phyloP scores from a whole-genome alignment of 2,797 vertebrate species.

The Smutsia temminckii region DNA sequence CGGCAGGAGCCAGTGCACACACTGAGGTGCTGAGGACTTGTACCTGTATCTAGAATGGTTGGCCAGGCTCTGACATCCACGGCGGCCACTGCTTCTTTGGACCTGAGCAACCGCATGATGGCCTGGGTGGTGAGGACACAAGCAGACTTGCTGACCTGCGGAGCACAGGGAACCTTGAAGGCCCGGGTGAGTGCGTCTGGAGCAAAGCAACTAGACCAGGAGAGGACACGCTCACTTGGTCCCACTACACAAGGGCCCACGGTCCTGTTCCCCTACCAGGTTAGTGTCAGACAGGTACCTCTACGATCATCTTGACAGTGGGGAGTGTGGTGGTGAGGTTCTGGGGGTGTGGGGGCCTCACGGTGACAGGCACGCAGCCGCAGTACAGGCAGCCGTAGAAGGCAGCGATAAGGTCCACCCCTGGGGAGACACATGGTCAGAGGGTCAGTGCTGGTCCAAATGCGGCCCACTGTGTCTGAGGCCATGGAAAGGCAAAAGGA shows the following conservation, averaged over 20 bases:
- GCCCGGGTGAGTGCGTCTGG: neutral
- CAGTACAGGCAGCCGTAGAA: slow-evolving; percentile 98
- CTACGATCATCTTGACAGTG: slow-evolving; percentile 98
- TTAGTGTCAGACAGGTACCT: slow-evolving; percentile 84
- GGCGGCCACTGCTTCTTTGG: slow-evolving; percentile 95
- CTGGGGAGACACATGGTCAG: slow-evolving; percentile 77
- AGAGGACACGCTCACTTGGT: neutral
- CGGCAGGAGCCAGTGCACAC: neutral
- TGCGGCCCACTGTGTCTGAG: fast-evolving
- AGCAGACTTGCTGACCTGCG: slow-evolving; percentile 95
- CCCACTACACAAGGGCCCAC: fast-evolving
- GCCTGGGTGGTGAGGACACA: slow-evolving; percentile 97
- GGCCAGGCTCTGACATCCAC: slow-evolving; percentile 97
- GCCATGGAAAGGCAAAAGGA: fast-evolving
- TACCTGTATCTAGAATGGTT: slow-evolving; percentile 95
- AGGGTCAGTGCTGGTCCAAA: fast-evolving
- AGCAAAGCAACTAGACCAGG: neutral
- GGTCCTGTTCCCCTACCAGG: neutral
- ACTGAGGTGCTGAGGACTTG: fast-evolving
- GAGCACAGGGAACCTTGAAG: neutral
- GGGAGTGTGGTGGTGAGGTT: slow-evolving; percentile 96
- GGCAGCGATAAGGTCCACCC: slow-evolving; percentile 95
- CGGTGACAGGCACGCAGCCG: slow-evolving; percentile 95
- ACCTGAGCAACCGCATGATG: slow-evolving; percentile 96
- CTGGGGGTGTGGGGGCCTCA: slow-evolving; percentile 96